Conservation (phyloP, 2,888 invertebrate genomes). For the Clepsis dumicolana region DNA sequence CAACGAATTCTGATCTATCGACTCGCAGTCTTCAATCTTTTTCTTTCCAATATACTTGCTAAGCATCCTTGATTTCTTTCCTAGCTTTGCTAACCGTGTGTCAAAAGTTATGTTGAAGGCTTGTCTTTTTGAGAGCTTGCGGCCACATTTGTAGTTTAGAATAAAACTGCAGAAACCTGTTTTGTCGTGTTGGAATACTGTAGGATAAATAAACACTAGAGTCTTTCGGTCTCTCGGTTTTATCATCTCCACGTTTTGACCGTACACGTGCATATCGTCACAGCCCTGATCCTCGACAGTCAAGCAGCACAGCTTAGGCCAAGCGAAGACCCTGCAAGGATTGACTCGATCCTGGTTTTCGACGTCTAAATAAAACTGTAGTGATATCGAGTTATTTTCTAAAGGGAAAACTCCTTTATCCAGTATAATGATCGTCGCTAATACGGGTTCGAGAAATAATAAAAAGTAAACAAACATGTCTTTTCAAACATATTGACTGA, state of each 20-base stretch:
- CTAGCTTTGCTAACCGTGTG: slow-evolving; percentile 8
- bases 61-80: slow-evolving; percentile 17
- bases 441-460: slow-evolving; percentile 20
- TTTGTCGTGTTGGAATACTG: slow-evolving; percentile 38
- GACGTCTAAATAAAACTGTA: slow-evolving; percentile 33
- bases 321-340: slow-evolving; percentile 15
- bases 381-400: slow-evolving; percentile 19
- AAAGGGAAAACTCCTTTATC: slow-evolving; percentile 32
- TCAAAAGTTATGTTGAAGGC: slow-evolving; percentile 32
- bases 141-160: slow-evolving; percentile 20
- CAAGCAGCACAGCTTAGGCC: slow-evolving; percentile 26
- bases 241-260: slow-evolving; percentile 1
- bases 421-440: slow-evolving; percentile 10
- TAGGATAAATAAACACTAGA: slow-evolving; percentile 28
- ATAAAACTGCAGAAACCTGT: slow-evolving; percentile 24
- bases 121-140: slow-evolving; percentile 7
- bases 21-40: slow-evolving; percentile 14
- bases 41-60: slow-evolving; percentile 18
- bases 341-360: slow-evolving; percentile 15
- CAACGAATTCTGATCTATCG: slow-evolving; percentile 29
- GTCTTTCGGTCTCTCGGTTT: slow-evolving; percentile 23
- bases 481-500: slow-evolving; percentile 25
- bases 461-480: slow-evolving; percentile 35
- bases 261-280: slow-evolving; percentile 21
- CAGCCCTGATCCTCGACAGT: slow-evolving; percentile 19